Evolutionary conservation across 2,797 vertebrate genomes (phyloP).

Genomic region (Clarias platycephalus): DNA sequence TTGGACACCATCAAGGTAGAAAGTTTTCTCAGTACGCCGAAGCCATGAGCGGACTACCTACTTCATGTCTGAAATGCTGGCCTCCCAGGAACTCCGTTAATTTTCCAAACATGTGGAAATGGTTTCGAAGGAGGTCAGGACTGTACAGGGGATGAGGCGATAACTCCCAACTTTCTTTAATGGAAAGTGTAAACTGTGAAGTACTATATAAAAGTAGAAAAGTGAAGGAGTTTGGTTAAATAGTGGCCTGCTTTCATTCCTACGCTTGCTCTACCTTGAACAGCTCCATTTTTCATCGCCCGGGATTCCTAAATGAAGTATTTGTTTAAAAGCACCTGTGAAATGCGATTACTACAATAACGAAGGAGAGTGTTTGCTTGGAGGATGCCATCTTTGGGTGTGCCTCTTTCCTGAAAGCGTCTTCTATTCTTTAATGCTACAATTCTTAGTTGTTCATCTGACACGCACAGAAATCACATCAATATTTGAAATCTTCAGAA

Average conservation of each 20-base stretch:
- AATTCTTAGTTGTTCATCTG: conserved; percentile 2
- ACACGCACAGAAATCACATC: not conserved
- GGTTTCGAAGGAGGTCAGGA: no score
- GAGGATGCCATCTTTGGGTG: conserved; percentile 23
- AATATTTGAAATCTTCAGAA: not conserved
- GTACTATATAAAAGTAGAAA: no score
- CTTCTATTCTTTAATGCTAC: not conserved
- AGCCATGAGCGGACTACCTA: no score
- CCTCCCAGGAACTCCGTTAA: no score
- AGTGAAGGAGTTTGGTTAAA: not conserved
- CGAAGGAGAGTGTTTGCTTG: not conserved
- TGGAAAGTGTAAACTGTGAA: no score
- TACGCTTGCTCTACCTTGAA: not conserved
- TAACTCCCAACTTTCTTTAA: no score
- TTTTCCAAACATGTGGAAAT: no score
- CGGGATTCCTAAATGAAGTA: not conserved
- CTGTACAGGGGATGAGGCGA: no score
- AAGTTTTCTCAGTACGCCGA: no score
- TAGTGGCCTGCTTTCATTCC: not conserved
- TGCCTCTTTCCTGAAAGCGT: not conserved
- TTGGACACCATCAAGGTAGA: no score
- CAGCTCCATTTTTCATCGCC: not conserved
- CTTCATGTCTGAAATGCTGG: no score
- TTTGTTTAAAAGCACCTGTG: not conserved
- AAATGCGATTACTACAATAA: conserved; percentile 9